Base-by-base conservation (phyloP, 37 sponge, comb jelly and placozoan genomes). In the Crambe crambe region DNA sequence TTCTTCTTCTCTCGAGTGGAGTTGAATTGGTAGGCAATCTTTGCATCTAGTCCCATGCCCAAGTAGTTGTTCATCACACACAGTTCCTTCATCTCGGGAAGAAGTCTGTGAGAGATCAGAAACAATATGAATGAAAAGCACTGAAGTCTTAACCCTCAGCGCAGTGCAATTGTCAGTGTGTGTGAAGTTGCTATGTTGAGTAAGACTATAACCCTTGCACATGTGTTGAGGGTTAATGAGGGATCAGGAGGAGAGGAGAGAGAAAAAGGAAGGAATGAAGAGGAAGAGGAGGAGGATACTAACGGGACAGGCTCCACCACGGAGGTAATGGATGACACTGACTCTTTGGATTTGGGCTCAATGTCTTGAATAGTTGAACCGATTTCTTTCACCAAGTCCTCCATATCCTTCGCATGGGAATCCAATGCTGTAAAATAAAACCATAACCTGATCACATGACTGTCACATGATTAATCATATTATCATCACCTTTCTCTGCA, bases 1-100 rank as follows among this genome's bases (percentile, higher is more conserved):
- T 85, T 67, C 34, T 91, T 86, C 54, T 97, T 94, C 42, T 94
- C 95, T 37, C 97, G 58, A 0, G 83, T 66, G 26, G 68, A 81
- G 83, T 92, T 92, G 58, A 97, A 97, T 43, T 91, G 87, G 61
- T 95, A 85, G 0, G 89, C 79, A 38, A 97, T 92, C 79, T 94
- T 89, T 31, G 97, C 97, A 81, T 89, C 97, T 44, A 97, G 68
- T 39, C 97, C 97, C 44, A 97, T 79, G 1, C 97, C 97, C 68
- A 92, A 89, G 76, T 97, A 97, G 71, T 94, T 97, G 80, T 97
- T 97, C 92, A 97, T 97, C 17, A 88, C 76, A 2, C 74, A 66
- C n/a, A 94, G 31, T 60, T 97, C 95, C 32, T 74, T 84, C 66
- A 80, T 62, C 31, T 83, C 81, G 2, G 72, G 69, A n/a, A 78